phyloP scores from a whole-genome alignment of 1,140 invertebrate species.

The Spodoptera frugiperda region DNA sequence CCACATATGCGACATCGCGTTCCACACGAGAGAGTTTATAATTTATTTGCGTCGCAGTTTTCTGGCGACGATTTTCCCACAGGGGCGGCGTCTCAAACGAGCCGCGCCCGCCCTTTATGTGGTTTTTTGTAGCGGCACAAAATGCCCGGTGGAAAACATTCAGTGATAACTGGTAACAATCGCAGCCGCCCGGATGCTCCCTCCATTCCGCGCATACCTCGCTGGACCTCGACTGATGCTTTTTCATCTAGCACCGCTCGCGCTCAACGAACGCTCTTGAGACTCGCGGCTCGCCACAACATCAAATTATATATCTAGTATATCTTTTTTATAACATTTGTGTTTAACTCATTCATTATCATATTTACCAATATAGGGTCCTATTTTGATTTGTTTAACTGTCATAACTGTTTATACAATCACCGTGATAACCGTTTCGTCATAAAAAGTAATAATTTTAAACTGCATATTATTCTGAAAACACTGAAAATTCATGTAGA shows the following conservation, averaged over 20 bases:
- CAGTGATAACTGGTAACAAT: constrained; percentile 86
- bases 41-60: constrained; percentile 85
- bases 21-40: constrained; percentile 82
- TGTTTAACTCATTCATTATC: too few species aligned
- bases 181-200: constrained; percentile 83
- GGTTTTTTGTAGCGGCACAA: constrained; percentile 84
- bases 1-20: constrained; percentile 71
- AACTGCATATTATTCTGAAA: too few species aligned
- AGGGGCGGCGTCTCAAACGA: constrained; percentile 84
- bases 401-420: too few species aligned
- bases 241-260: constrained; percentile 78
- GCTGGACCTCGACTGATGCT: constrained; percentile 74
- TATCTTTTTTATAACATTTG: too few species aligned
- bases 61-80: constrained; percentile 86
- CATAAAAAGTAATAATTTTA: too few species aligned
- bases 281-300: constrained; percentile 63
- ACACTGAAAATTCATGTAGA: too few species aligned
- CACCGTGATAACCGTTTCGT: too few species aligned
- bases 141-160: constrained; percentile 84
- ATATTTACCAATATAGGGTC: too few species aligned
- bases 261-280: constrained; percentile 66
- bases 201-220: constrained; percentile 80
- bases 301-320: constrained; percentile 48
- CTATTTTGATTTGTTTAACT: too few species aligned
- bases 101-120: constrained; percentile 83